Base-by-base conservation (phyloP, 2,113 vertebrate genomes). In the Odontophorus gujanensis region DNA sequence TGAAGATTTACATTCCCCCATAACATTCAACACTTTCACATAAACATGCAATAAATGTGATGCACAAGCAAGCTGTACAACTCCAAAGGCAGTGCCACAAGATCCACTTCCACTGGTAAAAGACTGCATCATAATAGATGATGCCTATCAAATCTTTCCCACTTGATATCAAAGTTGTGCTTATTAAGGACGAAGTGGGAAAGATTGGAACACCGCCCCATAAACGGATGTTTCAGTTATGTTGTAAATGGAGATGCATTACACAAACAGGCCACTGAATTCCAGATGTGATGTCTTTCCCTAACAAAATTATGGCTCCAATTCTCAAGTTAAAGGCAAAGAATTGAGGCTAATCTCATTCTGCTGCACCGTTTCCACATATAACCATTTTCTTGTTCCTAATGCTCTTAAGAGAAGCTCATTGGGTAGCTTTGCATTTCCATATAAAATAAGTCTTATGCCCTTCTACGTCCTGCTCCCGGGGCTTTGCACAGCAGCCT, bases 101-200 rank as follows among this genome's bases (percentile, higher is more conserved):
- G 57, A 88, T 93, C 92, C 88, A 48, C 53, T 81, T 82, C 87
- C 85, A 88, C 51, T 20, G 71, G 90, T 74, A 79, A 81, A 85
- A 69, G 82, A 48, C 28, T 78, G 83, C 93, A 88, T 40, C 59
- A 36, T 26, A 86, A 90, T 18, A 59, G 90, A 67, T 84, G 92
- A 84, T 78, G 69, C 79, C 95, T 83, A 75, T 3, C 65, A 84
- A 67, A 68, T 74, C 65, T 75, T 92, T 95, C 81, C 95, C 90
- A 83, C 80, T 88, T 6, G 65, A 74, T 51, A 45, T 34, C 88
- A 96, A 90, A 90, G 92, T 67, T 81, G 92, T 50, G 90, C 93
- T 90, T 86, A 86, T 77, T 47, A 51, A 53, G 80, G 90, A 40
- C 94, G 83, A 90, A 94, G 90, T 2, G 51, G 90, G 66, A 65